Percentiles rank a stretch among this genome's conserved stretches.
Evolutionary conservation across 23 tunicate genomes (phyloP).

Genomic region (Phallusia fumigata): DNA sequence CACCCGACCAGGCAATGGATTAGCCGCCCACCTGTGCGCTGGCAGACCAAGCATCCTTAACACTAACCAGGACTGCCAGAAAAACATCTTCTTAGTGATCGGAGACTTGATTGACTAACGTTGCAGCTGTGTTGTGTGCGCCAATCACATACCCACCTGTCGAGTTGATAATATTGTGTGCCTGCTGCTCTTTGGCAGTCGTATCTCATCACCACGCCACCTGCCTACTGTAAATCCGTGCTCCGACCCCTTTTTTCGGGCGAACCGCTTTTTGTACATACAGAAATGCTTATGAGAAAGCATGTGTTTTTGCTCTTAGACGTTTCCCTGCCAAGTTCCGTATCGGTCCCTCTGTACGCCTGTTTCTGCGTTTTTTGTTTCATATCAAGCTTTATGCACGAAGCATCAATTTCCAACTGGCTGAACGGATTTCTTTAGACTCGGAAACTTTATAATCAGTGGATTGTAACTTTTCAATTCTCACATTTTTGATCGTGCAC

Average conservation of each 20-base stretch:
- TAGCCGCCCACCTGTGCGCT: too few species aligned
- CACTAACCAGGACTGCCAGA: constrained; percentile 7
- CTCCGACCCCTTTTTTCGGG: background rate
- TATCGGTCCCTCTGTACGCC: constrained; percentile 7
- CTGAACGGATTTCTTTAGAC: too few species aligned
- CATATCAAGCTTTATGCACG: constrained; percentile 3
- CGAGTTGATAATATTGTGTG: constrained; percentile 1
- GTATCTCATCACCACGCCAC: background rate
- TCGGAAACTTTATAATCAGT: too few species aligned
- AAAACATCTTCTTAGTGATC: background rate
- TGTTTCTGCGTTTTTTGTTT: background rate
- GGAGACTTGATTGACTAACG: background rate
- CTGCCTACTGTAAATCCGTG: constrained; percentile 15
- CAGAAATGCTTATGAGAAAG: background rate
- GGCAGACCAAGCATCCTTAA: background rate
- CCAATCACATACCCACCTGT: background rate
- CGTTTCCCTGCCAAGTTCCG: constrained; percentile 13
- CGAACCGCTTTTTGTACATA: constrained; percentile 6
- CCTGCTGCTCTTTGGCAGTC: constrained; percentile 5
- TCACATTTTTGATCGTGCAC: background rate
- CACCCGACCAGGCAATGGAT: background rate
- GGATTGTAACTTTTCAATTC: too few species aligned
- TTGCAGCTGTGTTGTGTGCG: constrained; percentile 9
- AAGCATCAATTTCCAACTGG: background rate
- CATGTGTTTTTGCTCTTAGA: background rate